A percentile compares a stretch with the other conserved stretches of the same genome.
phyloP scores from a whole-genome alignment of 37 sponge, comb jelly and placozoan genomes.

The Crambe crambe region DNA sequence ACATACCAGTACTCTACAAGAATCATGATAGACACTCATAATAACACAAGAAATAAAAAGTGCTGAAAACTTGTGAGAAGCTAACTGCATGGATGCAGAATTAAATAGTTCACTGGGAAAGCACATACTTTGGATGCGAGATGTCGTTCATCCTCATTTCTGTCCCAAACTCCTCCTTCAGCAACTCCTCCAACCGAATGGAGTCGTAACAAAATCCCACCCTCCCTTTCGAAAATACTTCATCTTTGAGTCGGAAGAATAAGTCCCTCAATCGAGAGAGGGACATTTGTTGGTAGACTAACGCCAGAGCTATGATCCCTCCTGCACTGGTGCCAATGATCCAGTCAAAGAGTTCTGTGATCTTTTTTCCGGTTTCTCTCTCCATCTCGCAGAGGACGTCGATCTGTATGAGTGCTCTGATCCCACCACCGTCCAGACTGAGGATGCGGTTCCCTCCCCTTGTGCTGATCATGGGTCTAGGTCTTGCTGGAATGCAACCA shows the following conservation, averaged over 20 bases:
- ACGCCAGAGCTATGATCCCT: slow-evolving; percentile 51
- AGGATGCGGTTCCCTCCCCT: slow-evolving; percentile 32
- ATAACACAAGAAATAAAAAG: too few species aligned
- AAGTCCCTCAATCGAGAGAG: slow-evolving; percentile 23
- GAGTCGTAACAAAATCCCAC: slow-evolving; percentile 34
- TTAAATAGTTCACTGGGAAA: too few species aligned
- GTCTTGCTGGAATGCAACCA: too few species aligned
- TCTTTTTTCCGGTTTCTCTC: slow-evolving; percentile 26
- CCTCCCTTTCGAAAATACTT: slow-evolving; percentile 30
- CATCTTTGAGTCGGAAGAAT: slow-evolving; percentile 50
- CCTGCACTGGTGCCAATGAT: slow-evolving; percentile 58
- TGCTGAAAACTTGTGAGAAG: neutral
- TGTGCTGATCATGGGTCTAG: neutral
- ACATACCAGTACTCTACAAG: slow-evolving; percentile 35
- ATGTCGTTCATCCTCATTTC: slow-evolving; percentile 37
- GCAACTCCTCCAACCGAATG: slow-evolving; percentile 43
- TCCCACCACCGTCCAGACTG: slow-evolving; percentile 64
- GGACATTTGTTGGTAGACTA: slow-evolving; percentile 44
- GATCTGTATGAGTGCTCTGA: slow-evolving; percentile 53
- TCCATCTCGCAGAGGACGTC: slow-evolving; percentile 51
- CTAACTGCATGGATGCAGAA: neutral
- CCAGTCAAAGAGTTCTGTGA: slow-evolving; percentile 58
- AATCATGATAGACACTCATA: neutral
- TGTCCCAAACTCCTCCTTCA: slow-evolving; percentile 43
- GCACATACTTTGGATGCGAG: slow-evolving; percentile 56